phyloP scores from a whole-genome alignment of 2,113 vertebrate genomes.

The Buteo buteo region DNA sequence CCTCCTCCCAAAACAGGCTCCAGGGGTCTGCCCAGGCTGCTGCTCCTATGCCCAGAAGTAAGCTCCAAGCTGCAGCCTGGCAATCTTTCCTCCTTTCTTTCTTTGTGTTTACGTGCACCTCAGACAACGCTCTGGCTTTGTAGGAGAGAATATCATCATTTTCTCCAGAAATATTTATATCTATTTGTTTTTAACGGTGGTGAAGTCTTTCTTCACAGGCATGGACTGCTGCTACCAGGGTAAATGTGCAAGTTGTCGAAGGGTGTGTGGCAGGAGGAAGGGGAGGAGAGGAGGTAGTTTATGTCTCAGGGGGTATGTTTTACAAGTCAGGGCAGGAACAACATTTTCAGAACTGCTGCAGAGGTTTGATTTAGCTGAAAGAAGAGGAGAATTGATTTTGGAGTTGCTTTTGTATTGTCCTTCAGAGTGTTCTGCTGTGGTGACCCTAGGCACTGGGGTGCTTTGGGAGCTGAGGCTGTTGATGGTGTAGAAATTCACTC shows the following conservation, averaged over 20 bases:
- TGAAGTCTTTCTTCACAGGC: neutral
- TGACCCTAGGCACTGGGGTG: neutral
- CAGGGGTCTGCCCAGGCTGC: rapidly evolving
- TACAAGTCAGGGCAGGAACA: neutral
- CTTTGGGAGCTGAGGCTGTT: neutral
- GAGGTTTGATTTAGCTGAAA: neutral
- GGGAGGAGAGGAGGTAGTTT: neutral
- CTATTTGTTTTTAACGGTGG: neutral
- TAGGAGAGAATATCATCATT: neutral
- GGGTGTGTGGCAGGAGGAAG: neutral
- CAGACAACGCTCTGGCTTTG: neutral
- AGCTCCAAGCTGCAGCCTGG: neutral
- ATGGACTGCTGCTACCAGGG: neutral
- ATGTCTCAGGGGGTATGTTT: rapidly evolving
- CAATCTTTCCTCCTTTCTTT: no score
- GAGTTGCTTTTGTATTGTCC: rapidly evolving
- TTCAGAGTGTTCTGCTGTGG: neutral
- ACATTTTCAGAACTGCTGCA: neutral
- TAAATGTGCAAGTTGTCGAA: rapidly evolving
- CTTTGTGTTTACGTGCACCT: neutral
- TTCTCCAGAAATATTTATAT: neutral
- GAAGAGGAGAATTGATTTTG: neutral
- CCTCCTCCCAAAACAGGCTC: neutral
- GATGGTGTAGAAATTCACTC: neutral
- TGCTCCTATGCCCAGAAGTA: neutral